Conservation (phyloP, 2,797 vertebrate genomes). For the Chromis chromis region DNA sequence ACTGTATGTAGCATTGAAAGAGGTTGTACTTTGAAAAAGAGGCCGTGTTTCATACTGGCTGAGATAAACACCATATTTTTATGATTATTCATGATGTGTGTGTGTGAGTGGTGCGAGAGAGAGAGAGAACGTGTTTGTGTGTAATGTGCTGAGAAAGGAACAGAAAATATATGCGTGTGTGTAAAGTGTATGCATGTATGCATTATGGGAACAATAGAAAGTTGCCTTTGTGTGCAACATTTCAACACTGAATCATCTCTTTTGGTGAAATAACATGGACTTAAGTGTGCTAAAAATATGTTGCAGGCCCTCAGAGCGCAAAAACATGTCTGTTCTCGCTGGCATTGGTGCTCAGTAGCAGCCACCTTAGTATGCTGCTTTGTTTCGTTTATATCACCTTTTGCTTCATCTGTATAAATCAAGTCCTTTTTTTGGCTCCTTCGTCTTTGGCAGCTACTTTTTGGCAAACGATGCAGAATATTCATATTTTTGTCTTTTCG, state of each 20-base stretch:
- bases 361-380: neutral
- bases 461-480: constrained; percentile 2
- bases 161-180: constrained; percentile 7
- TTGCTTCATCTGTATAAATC: constrained; percentile 2
- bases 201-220: constrained; percentile 29
- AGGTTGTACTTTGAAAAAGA: constrained; percentile 10
- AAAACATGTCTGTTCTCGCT: neutral
- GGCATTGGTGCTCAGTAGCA: neutral
- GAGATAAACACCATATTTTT: constrained; percentile 52
- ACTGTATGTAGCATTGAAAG: constrained; percentile 19
- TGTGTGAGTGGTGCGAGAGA: constrained; percentile 1
- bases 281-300: constrained; percentile 21
- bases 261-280: neutral
- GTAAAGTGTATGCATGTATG: constrained; percentile 21
- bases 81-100: constrained; percentile 55
- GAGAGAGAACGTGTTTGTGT: neutral
- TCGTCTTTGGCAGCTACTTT: neutral
- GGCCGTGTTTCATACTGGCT: constrained; percentile 33
- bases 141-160: constrained; percentile 25
- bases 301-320: neutral
- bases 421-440: neutral
- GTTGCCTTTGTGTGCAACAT: constrained; percentile 10
- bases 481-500: constrained; percentile 12
- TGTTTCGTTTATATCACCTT: neutral
- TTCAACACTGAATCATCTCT: constrained; percentile 32